Evolutionary conservation across 2,113 vertebrate genomes (phyloP), one percentile per base, ranked within the genome.

Genomic region (Trinectes maculatus): DNA sequence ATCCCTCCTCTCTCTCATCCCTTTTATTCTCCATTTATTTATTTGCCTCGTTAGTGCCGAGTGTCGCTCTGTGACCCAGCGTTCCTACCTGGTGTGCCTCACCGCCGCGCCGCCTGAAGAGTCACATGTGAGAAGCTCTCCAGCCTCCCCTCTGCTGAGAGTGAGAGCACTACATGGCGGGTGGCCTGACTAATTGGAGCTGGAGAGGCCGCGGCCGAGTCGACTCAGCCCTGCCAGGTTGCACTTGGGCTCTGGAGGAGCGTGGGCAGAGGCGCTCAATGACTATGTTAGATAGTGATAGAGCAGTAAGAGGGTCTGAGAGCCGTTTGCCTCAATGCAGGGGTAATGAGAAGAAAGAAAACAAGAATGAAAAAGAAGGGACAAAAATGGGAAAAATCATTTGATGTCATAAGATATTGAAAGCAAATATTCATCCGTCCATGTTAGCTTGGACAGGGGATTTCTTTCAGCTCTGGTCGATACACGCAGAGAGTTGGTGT

Each of bases 121-220:
- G 58, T 70, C 42, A 31, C 39, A 61, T 61, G 66, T 77, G 15
- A 76, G 82, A 79, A 61, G 37, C 71, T 61, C 66, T 73, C 52
- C 4, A 15, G 42, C 54, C 56, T 69, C 54, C 39, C 71, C 28
- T 42, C 39, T 65, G 59, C 70, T 54, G 47, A n/a, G 44, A 61
- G 59, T 26, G 29, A 68, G 37, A n/a, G 2, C 58, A 26, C 74
- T 60, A 46, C 8, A 6, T 61, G 54, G 71, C 25, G 15, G 63
- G 24, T 57, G 47, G 59, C 54, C 48, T 47, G 5, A 8, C 34
- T 88, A 82, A 90, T 85, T 89, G 85, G 62, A 68, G 39, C 46
- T 61, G 56, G 28, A 71, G 56, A 79, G 62, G 58, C 53, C 69
- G 63, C 76, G 56, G 71, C 40, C 25, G 8, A 40, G 75, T 24